Evolutionary conservation across 2,113 vertebrate genomes (phyloP).

Genomic region (Ctenomys sociabilis): DNA sequence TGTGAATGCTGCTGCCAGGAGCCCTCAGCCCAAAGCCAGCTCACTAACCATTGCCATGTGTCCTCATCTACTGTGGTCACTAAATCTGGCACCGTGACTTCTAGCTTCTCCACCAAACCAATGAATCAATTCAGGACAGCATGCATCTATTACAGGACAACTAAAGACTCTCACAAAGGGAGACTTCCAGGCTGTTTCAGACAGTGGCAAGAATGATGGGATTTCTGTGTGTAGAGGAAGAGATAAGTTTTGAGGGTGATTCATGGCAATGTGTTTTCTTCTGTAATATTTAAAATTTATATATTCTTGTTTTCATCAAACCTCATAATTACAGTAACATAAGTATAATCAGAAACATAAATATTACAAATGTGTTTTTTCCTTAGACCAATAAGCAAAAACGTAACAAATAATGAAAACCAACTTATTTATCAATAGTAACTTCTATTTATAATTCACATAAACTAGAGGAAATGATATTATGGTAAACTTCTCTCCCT

Average conservation of each 20-base stretch:
- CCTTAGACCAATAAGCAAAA: background rate
- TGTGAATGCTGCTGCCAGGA: background rate
- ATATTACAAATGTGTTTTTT: background rate
- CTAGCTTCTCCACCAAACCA: background rate
- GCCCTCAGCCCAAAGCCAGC: background rate
- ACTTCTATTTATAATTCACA: too few species aligned
- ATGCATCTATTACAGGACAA: background rate
- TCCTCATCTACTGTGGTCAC: background rate
- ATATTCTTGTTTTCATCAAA: background rate
- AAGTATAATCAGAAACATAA: background rate
- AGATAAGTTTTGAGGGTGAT: background rate
- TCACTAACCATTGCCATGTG: background rate
- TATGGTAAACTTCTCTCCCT: background rate
- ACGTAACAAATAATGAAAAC: background rate
- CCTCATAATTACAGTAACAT: background rate
- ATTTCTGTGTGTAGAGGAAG: background rate
- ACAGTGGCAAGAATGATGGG: background rate
- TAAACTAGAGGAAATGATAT: background rate
- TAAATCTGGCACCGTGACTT: background rate
- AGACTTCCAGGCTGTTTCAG: background rate
- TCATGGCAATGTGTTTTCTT: background rate
- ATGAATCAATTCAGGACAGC: background rate
- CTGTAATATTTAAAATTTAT: background rate
- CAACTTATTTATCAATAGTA: background rate
- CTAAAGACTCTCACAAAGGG: background rate